Conservation (phyloP, 2,888 invertebrate species). For the Mimas tiliae region DNA sequence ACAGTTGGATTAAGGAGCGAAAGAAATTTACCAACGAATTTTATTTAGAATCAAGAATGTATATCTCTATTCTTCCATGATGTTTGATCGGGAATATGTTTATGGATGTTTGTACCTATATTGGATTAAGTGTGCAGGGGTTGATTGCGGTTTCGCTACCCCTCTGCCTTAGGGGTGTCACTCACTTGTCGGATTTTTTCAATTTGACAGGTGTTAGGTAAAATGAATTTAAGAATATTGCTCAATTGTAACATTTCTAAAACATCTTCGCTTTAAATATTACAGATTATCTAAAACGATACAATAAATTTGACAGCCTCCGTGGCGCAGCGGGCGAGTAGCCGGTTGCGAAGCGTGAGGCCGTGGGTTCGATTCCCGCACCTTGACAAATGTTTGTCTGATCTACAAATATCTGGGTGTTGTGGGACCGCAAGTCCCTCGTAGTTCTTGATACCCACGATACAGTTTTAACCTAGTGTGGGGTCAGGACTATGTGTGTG, state of each 20-base stretch:
- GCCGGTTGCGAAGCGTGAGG: no score
- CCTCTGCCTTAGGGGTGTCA: constrained; percentile 12
- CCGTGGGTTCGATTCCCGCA: no score
- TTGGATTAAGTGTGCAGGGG: constrained; percentile 66
- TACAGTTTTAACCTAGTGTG: no score
- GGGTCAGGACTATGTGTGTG: no score
- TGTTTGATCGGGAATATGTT: constrained; percentile 82
- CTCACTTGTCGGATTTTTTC: constrained; percentile 15
- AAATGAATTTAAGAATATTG: neutral
- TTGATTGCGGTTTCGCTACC: constrained; percentile 57
- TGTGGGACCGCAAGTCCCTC: no score
- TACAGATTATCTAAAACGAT: no score
- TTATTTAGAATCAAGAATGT: constrained; percentile 76
- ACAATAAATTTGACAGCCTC: no score
- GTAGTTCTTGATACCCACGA: no score
- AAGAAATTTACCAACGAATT: constrained; percentile 74
- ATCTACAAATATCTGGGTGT: no score
- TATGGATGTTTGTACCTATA: constrained; percentile 63
- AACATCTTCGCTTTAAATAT: no score
- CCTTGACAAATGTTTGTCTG: no score
- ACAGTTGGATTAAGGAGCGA: constrained; percentile 2
- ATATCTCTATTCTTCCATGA: constrained; percentile 65
- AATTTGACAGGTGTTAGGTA: neutral
- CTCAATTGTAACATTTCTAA: neutral
- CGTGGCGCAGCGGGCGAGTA: no score